Evolutionary conservation across 1,140 invertebrate genomes (phyloP).

Genomic region (Tetramorium simillimum): DNA sequence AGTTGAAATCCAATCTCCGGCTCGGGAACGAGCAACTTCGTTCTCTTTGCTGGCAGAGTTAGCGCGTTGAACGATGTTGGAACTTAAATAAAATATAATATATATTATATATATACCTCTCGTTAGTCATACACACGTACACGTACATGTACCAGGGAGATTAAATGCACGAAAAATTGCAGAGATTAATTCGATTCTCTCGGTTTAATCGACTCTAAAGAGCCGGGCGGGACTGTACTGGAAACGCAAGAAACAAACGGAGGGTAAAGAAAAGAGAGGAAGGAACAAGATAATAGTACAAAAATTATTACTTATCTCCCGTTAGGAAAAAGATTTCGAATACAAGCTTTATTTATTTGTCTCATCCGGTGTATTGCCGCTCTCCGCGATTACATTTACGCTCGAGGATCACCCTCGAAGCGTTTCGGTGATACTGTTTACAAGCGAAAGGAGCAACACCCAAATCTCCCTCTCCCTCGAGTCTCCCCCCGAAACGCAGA

Average conservation of each 20-base stretch:
- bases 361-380: background rate
- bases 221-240: background rate
- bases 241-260: conserved; percentile 3
- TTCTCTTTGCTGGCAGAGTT: conserved; percentile 28
- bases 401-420: background rate
- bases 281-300: conserved; percentile 48
- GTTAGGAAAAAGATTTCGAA: conserved; percentile 12
- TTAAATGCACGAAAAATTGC: conserved; percentile 32
- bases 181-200: conserved; percentile 22
- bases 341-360: conserved; percentile 38
- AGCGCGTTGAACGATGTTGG: background rate
- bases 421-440: background rate
- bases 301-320: conserved; percentile 37
- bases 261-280: background rate
- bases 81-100: conserved; percentile 15
- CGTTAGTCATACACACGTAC: conserved; percentile 27
- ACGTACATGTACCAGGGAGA: background rate
- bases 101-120: conserved; percentile 28
- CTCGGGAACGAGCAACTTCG: conserved; percentile 10
- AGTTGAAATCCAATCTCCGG: conserved; percentile 14
- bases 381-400: conserved; percentile 24
- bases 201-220: background rate
- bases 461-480: conserved; percentile 35
- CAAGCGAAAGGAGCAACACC: conserved; percentile 14
- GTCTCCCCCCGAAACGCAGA: background rate